Percentiles rank a stretch among this genome's conserved stretches.
These are phyloP conservation scores for Microcebus tavaratra DNA, from an alignment of 2,113 vertebrate species.

Conservation along the genomic window DNA sequence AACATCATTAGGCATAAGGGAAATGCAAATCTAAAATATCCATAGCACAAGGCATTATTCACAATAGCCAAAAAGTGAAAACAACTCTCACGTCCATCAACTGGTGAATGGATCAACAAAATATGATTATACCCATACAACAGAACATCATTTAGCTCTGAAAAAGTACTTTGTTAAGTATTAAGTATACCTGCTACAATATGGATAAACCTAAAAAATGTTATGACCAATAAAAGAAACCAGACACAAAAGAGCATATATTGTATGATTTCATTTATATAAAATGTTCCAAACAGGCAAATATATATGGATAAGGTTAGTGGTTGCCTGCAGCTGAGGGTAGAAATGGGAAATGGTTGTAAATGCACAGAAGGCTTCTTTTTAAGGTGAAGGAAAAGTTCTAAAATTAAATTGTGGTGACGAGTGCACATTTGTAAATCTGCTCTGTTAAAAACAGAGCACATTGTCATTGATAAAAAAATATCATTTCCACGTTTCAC, in stretches of 20 bases:
- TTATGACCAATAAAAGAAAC: neutral
- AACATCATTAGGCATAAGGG: neutral
- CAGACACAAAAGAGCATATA: neutral
- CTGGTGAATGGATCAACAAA: neutral
- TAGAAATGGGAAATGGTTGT: neutral
- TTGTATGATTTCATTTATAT: neutral
- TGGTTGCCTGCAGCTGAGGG: neutral
- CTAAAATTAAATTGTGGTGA: neutral
- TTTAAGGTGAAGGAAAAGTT: neutral
- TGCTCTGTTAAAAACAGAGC: neutral
- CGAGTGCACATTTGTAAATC: neutral
- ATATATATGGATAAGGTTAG: neutral
- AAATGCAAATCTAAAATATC: neutral
- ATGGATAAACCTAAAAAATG: neutral
- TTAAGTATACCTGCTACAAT: neutral
- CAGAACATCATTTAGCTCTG: neutral
- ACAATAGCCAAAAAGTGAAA: neutral
- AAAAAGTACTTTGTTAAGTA: neutral
- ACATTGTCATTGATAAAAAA: neutral
- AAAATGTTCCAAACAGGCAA: neutral
- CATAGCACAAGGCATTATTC: neutral
- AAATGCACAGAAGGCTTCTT: neutral
- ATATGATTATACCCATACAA: neutral
- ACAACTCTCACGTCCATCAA: too few relatives aligned
- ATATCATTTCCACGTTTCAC: neutral